phyloP scores from a whole-genome alignment of 2,888 invertebrate species.

The Smittia sp. region DNA sequence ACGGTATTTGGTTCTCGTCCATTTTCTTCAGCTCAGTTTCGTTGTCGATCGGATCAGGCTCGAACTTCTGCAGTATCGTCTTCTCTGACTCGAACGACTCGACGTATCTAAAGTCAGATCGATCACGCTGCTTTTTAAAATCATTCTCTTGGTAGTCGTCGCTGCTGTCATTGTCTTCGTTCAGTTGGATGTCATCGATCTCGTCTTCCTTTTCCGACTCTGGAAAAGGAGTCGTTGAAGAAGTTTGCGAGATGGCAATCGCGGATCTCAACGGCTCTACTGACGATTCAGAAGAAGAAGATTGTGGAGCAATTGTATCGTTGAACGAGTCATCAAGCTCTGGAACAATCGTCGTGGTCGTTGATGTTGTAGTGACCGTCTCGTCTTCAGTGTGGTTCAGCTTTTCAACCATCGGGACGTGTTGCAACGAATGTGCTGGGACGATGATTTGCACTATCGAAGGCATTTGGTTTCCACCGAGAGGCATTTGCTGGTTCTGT shows the following conservation, averaged over 20 bases:
- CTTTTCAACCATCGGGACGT: background rate
- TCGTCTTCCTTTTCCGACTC: constrained; percentile 28
- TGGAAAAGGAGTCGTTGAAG: background rate
- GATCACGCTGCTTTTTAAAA: constrained; percentile 32
- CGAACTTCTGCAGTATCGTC: constrained; percentile 9
- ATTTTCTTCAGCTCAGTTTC: constrained; percentile 33
- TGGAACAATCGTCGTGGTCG: background rate
- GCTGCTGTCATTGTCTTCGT: constrained; percentile 6
- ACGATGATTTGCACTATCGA: constrained; percentile 49
- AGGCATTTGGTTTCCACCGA: constrained; percentile 41
- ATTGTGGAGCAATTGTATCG: background rate
- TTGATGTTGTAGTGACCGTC: background rate
- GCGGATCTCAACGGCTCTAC: constrained; percentile 15
- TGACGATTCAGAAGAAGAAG: background rate
- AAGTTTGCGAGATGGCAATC: constrained; percentile 9
- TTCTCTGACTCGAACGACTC: constrained; percentile 35
- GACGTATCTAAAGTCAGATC: constrained; percentile 26
- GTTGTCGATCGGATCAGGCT: constrained; percentile 6
- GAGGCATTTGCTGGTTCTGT: constrained; percentile 41
- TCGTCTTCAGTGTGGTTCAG: background rate
- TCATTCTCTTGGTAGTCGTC: constrained; percentile 5
- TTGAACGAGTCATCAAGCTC: background rate
- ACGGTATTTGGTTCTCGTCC: constrained; percentile 28
- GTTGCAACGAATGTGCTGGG: constrained; percentile 45
- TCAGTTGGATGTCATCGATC: constrained; percentile 34